phyloP scores from a whole-genome alignment of 2,113 vertebrate species.

The Casuarius casuarius region DNA sequence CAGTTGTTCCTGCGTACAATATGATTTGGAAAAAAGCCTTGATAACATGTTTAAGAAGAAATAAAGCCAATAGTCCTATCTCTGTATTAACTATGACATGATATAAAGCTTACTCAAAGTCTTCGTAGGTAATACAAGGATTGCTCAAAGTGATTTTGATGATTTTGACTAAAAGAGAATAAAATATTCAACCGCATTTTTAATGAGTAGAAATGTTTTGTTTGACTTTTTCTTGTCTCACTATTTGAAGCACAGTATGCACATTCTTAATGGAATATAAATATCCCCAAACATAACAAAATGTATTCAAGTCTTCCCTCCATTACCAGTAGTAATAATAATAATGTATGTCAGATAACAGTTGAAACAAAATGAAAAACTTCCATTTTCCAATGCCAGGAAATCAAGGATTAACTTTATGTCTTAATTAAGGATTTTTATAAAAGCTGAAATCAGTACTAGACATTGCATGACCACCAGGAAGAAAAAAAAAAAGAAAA shows the following conservation, averaged over 20 bases:
- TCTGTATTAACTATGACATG: background rate
- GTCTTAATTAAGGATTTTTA: background rate
- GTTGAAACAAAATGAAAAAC: background rate
- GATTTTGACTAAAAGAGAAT: background rate
- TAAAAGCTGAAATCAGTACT: background rate
- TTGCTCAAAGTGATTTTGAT: background rate
- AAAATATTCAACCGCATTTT: background rate
- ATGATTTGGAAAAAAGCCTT: background rate
- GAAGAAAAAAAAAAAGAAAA: background rate
- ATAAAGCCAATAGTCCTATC: background rate
- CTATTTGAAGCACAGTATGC: background rate
- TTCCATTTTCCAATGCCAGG: background rate
- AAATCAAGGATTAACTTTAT: background rate
- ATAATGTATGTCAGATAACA: background rate
- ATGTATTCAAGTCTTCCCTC: background rate
- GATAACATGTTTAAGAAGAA: background rate
- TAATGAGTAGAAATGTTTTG: background rate
- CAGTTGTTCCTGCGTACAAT: background rate
- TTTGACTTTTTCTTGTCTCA: background rate
- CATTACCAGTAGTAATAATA: background rate
- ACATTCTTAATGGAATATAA: background rate
- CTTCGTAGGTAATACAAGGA: background rate
- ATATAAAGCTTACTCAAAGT: background rate
- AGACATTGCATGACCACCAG: background rate
- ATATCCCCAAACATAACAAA: background rate